phyloP scores from a whole-genome alignment of 1,140 invertebrate species.

The Drosophila ercepeae region DNA sequence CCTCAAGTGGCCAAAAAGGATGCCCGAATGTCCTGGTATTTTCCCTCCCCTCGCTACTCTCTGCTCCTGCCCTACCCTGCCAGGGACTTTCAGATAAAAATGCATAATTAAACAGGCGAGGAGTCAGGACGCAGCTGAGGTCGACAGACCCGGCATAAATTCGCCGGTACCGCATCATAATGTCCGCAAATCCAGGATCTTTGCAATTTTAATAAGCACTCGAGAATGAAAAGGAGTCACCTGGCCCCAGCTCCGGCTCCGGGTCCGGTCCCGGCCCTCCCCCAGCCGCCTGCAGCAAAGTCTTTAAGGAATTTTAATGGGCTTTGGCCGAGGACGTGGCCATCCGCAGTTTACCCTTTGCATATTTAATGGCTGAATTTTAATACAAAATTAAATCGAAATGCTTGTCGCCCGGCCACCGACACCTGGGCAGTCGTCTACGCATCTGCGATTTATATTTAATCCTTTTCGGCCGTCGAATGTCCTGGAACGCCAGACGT shows the following conservation, averaged over 20 bases:
- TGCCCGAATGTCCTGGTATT: constrained; percentile 27
- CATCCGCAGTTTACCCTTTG: constrained; percentile 74
- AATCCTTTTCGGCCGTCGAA: constrained; percentile 54
- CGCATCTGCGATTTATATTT: constrained; percentile 70
- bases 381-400: constrained; percentile 82
- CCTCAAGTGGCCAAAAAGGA: constrained; percentile 35
- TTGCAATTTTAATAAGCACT: constrained; percentile 82
- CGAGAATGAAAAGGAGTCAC: constrained; percentile 79
- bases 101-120: constrained; percentile 73
- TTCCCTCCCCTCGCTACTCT: background rate
- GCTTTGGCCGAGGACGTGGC: constrained; percentile 48
- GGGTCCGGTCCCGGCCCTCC: background rate
- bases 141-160: constrained; percentile 67
- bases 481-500: background rate
- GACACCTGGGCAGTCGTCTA: constrained; percentile 56
- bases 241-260: constrained; percentile 18
- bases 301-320: constrained; percentile 82
- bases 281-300: constrained; percentile 10
- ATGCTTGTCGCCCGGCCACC: constrained; percentile 57
- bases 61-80: background rate
- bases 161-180: constrained; percentile 78
- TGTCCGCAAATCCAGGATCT: constrained; percentile 78
- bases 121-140: constrained; percentile 39
- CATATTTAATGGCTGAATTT: constrained; percentile 79
- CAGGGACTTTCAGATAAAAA: constrained; percentile 64